A percentile compares a stretch with the other conserved stretches of the same genome.
These are phyloP conservation scores for Lineus longissimus DNA, from an alignment of 1,140 invertebrate genomes.

Conservation along the genomic window DNA sequence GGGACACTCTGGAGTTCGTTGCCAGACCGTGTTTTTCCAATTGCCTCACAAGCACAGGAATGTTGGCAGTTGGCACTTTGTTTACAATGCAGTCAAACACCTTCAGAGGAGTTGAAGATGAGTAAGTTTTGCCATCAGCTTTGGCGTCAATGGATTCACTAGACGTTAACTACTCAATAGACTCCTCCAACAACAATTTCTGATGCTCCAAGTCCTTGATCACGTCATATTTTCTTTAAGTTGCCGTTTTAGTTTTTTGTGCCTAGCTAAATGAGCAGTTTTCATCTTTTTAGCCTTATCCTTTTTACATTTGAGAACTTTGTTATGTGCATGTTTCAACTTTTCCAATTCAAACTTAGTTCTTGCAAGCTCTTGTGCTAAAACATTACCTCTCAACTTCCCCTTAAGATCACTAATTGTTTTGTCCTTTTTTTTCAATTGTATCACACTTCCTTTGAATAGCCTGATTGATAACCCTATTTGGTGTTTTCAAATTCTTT, in stretches of 20 bases:
- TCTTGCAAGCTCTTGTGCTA: neutral
- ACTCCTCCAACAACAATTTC: too few species aligned
- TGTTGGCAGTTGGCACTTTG: neutral
- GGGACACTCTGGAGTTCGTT: neutral
- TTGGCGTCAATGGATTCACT: neutral
- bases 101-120: neutral
- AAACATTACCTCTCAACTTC: neutral
- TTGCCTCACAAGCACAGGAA: neutral
- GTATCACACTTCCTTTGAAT: neutral
- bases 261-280: too few species aligned
- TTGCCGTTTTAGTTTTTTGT: too few species aligned
- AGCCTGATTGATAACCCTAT: conserved; percentile 3
- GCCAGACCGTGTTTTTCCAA: neutral
- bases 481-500: neutral
- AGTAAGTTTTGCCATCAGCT: neutral
- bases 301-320: neutral
- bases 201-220: too few species aligned
- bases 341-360: neutral
- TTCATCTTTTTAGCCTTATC: neutral
- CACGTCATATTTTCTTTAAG: too few species aligned
- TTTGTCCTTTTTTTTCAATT: neutral
- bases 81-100: conserved; percentile 4
- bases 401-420: neutral
- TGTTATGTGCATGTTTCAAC: neutral
- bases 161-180: too few species aligned